Percentiles rank a stretch among this genome's conserved stretches.
Evolutionary conservation across 1,140 invertebrate species (phyloP).

Genomic region (Lethrus apterus): DNA sequence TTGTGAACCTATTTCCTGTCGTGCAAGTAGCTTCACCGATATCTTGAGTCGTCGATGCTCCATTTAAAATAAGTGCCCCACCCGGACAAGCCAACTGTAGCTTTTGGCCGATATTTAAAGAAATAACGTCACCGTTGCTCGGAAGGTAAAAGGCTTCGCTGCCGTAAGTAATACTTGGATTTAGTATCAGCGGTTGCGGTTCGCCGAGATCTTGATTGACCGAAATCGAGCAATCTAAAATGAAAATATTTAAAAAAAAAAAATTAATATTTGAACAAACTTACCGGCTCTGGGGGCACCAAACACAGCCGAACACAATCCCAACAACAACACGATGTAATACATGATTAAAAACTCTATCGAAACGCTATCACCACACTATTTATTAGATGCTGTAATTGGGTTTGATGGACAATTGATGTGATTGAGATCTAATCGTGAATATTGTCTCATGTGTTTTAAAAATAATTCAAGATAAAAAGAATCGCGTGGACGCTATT

Average conservation of each 20-base stretch:
- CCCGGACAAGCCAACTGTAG: neutral
- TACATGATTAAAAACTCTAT: too few relatives aligned
- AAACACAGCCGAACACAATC: too few relatives aligned
- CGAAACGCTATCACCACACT: too few relatives aligned
- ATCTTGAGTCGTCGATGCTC: neutral
- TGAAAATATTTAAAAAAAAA: neutral
- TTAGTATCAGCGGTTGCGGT: conserved; percentile 13
- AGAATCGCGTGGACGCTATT: too few relatives aligned
- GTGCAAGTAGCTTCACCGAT: neutral
- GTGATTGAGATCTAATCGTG: too few relatives aligned
- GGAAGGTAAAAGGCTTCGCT: conserved; percentile 4
- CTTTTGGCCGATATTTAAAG: neutral
- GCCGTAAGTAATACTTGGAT: neutral
- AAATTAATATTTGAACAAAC: too few relatives aligned
- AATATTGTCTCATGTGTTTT: too few relatives aligned
- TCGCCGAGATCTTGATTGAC: conserved; percentile 12
- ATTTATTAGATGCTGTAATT: too few relatives aligned
- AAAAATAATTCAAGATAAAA: too few relatives aligned
- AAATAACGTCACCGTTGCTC: neutral
- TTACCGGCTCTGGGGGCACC: too few relatives aligned
- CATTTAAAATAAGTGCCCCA: neutral
- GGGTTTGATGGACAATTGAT: too few relatives aligned
- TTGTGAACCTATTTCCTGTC: neutral
- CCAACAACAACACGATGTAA: too few relatives aligned
- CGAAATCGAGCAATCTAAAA: conserved; percentile 16